Base-by-base conservation (phyloP, 2,113 vertebrate species). In the Alligator sinensis region DNA sequence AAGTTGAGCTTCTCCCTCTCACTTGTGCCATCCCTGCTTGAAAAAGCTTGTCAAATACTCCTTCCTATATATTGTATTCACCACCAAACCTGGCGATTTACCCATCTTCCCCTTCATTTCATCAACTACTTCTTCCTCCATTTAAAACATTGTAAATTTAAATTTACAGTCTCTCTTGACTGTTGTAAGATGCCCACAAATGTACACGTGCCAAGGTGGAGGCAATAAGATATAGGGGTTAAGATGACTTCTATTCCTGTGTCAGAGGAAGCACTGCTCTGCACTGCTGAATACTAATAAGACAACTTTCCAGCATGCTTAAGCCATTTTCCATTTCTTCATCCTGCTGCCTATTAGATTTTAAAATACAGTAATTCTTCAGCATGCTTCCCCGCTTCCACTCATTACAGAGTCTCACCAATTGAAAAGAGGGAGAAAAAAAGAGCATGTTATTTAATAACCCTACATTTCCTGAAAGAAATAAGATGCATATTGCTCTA, bases 261-360 rank as follows among this genome's bases (percentile, higher is more conserved):
- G 11, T 47, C 55, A 84, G 54, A 9, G 74, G 21, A 80, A 55
- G 2, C 6, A 2, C 58, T 0, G 0, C 30, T 22, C 9, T 61
- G 24, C 8, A 21, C 15, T 86, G 27, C 0, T 63, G 38, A 92
- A 54, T 27, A 87, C 25, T 27, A 84, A 3, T 57, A 74, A 3
- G 4, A 4, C 17, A 87, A 80, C 10, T 77, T 91, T 77, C 72
- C 28, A 27, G 8, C 75, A 54, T 7, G 11, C 57, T 60, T 88
- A 59, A 0, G 0, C 59, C 19, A 77, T 8, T 60, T 18, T 47
- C 58, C 59, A 28, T 70, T 80, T 77, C 72, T 82, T 16, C 28
- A 77, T 1, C 5, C 16, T 62, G 13, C 28, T 80, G 28, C 27
- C 17, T 89, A 63, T 75, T 75, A 12, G 60, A 34, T 87, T 82